Percentiles rank a stretch among this genome's conserved stretches.
Conservation (phyloP, 2,888 invertebrate genomes). For the Acronicta leporina region DNA sequence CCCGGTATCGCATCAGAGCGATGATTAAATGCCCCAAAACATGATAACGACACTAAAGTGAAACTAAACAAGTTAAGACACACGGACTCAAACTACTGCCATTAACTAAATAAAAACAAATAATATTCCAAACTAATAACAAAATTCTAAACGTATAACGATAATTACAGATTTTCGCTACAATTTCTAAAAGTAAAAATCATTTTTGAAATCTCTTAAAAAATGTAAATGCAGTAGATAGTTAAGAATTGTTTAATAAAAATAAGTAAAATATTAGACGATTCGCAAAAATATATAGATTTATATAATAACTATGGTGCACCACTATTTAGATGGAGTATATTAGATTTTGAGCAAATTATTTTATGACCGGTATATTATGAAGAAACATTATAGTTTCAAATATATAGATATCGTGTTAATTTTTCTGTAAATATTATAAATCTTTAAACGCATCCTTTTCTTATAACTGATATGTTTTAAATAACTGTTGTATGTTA, state of each 20-base stretch:
- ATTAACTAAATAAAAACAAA: conserved; percentile 58
- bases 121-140: conserved; percentile 34
- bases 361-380: conserved; percentile 55
- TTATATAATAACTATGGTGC: conserved; percentile 80
- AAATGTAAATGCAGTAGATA: conserved; percentile 77
- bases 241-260: conserved; percentile 73
- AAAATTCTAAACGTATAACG: conserved; percentile 46
- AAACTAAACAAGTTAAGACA: conserved; percentile 37
- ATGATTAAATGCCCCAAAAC: conserved; percentile 77
- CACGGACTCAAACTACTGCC: conserved; percentile 64
- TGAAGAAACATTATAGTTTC: conserved; percentile 56
- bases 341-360: conserved; percentile 68
- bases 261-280: conserved; percentile 67
- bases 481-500: conserved; percentile 78
- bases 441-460: conserved; percentile 72
- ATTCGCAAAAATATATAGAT: conserved; percentile 76
- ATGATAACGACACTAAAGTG: conserved; percentile 47
- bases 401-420: conserved; percentile 71
- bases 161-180: conserved; percentile 53
- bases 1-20: conserved; percentile 87
- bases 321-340: conserved; percentile 80
- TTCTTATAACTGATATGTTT: conserved; percentile 67
- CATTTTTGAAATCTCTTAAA: conserved; percentile 54
- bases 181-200: conserved; percentile 45
- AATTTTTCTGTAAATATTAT: conserved; percentile 82